Percentiles rank a stretch among this genome's conserved stretches.
Conservation (phyloP, 2,797 vertebrate genomes). For the Poecilia picta region DNA sequence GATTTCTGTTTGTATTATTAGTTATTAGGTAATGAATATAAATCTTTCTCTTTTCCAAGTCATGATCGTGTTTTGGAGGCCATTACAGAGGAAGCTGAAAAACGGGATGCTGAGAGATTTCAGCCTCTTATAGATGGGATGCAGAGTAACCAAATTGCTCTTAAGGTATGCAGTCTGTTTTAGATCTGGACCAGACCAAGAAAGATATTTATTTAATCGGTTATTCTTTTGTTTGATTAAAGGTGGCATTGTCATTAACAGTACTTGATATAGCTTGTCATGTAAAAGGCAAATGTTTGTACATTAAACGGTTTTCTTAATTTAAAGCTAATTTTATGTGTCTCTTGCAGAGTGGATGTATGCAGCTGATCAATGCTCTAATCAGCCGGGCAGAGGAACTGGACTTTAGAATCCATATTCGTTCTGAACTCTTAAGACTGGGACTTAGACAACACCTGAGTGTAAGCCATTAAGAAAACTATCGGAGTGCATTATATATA, state of each 20-base stretch:
- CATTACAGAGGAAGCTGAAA: constrained; percentile 89
- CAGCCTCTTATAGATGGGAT: constrained; percentile 89
- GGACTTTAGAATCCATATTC: constrained; percentile 93
- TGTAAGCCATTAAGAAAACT: constrained; percentile 71
- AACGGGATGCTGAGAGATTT: constrained; percentile 87
- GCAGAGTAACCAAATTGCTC: constrained; percentile 78
- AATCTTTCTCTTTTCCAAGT: constrained; percentile 66
- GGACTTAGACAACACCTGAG: constrained; percentile 84
- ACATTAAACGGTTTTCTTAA: not conserved
- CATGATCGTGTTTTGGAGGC: constrained; percentile 91
- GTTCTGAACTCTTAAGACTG: constrained; percentile 89
- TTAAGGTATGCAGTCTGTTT: constrained; percentile 79
- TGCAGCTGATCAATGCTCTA: constrained; percentile 92
- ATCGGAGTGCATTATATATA: constrained; percentile 17
- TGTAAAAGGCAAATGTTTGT: constrained; percentile 1
- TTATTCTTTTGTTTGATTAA: not conserved
- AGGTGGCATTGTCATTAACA: not conserved
- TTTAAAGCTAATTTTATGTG: not conserved
- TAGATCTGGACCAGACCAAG: not conserved
- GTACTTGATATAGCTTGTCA: not conserved
- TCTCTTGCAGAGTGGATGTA: constrained; percentile 81
- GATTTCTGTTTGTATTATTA: not conserved
- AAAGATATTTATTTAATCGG: not conserved
- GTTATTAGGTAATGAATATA: not conserved
- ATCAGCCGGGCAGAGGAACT: constrained; percentile 91